A percentile compares a stretch with the other conserved stretches of the same genome.
Conservation (phyloP, 2,113 vertebrate genomes). For the Muntiacus reevesi region DNA sequence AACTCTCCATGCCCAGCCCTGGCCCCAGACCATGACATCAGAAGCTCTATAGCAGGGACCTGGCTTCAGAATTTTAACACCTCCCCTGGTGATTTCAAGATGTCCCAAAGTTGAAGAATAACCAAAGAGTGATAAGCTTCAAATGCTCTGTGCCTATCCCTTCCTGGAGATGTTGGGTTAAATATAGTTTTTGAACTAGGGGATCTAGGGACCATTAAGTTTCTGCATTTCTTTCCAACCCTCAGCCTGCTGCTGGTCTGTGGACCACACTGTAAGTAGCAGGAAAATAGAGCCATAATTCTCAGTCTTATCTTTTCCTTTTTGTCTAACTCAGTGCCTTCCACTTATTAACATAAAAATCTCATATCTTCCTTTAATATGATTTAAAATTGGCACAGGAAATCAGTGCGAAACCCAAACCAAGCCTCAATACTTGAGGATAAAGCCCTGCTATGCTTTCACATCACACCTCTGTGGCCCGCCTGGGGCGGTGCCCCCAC, state of each 20-base stretch:
- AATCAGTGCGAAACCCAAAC: neutral
- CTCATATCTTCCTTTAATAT: neutral
- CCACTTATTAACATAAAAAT: neutral
- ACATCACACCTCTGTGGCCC: neutral
- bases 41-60: neutral
- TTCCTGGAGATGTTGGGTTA: neutral
- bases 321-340: neutral
- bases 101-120: neutral
- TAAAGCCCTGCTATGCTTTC: neutral
- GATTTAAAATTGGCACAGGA: neutral
- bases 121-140: neutral
- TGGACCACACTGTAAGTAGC: neutral
- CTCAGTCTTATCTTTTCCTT: neutral
- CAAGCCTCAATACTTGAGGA: neutral
- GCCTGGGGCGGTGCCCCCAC: too few species aligned
- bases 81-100: neutral
- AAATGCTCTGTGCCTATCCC: too few species aligned
- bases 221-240: neutral
- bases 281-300: neutral
- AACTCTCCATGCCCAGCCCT: neutral
- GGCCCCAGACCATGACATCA: neutral
- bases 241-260: neutral
- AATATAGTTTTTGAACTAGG: neutral
- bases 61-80: neutral
- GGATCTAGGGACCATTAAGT: fast-evolving